Percentiles rank a stretch among this genome's conserved stretches.
These are phyloP conservation scores for Mustela nigripes DNA, from an alignment of 2,113 vertebrate species.

Conservation along the genomic window DNA sequence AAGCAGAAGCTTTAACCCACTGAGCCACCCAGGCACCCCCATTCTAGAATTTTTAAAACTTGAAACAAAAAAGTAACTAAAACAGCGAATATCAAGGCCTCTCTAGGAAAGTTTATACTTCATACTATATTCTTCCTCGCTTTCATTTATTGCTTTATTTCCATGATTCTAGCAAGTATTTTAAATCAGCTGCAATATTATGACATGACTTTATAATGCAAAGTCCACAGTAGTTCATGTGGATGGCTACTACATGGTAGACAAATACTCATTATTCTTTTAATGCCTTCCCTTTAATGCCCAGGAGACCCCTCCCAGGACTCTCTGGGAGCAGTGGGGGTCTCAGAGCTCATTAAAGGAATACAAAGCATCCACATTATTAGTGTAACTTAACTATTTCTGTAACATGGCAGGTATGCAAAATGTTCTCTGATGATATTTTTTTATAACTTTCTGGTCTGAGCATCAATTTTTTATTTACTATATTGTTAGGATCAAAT, in stretches of 20 bases:
- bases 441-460: conserved; percentile 24
- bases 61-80: not conserved
- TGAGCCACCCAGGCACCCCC: too few species aligned
- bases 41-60: not conserved
- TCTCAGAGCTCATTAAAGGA: not conserved
- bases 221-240: conserved; percentile 13
- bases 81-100: not conserved
- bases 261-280: conserved; percentile 28
- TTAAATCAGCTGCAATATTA: conserved; percentile 14
- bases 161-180: not conserved
- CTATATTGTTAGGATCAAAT: not conserved
- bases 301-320: not conserved
- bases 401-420: not conserved
- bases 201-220: not conserved
- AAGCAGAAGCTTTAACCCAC: too few species aligned
- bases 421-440: not conserved
- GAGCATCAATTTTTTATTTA: not conserved
- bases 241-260: not conserved
- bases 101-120: not conserved
- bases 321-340: not conserved
- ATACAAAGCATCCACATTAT: not conserved
- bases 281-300: not conserved
- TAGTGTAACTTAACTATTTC: not conserved
- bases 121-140: not conserved
- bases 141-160: conserved; percentile 5